A percentile compares a stretch with the other conserved stretches of the same genome.
Evolutionary conservation across 2,113 vertebrate genomes (phyloP).

Genomic region (Lutjanus erythropterus): DNA sequence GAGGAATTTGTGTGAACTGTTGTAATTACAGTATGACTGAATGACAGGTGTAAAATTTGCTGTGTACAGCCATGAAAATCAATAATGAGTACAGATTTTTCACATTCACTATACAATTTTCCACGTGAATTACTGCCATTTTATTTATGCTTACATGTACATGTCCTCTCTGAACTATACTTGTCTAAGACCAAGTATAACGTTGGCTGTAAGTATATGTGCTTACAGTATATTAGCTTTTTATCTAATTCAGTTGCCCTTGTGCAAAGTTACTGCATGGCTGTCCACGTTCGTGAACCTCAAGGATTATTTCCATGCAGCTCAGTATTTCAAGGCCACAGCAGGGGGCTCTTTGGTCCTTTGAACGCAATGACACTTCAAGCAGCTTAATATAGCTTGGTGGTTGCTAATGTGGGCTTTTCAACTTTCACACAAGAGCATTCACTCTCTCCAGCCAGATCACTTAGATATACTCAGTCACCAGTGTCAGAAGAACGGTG

Average conservation of each 20-base stretch:
- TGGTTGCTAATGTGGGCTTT: neutral
- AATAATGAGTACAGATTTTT: neutral
- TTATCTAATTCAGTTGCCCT: neutral
- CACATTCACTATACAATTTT: neutral
- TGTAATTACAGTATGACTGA: neutral
- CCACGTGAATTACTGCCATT: neutral
- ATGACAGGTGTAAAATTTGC: neutral
- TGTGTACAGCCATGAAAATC: neutral
- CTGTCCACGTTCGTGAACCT: neutral
- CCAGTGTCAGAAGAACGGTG: neutral
- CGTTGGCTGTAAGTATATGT: neutral
- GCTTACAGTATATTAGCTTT: neutral
- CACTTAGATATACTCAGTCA: neutral
- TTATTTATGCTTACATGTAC: neutral
- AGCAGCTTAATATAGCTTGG: neutral
- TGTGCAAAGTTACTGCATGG: neutral
- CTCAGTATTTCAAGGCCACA: slow-evolving; percentile 40
- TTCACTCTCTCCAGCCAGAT: neutral
- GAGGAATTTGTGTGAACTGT: neutral
- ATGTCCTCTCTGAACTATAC: neutral
- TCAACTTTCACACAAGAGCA: neutral
- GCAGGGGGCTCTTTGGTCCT: slow-evolving; percentile 27
- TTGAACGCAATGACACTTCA: slow-evolving; percentile 6
- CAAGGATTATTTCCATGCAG: slow-evolving; percentile 18
- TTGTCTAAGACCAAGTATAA: neutral